Evolutionary conservation across 2,888 invertebrate species (phyloP).

Genomic region (Tenthredo livida): DNA sequence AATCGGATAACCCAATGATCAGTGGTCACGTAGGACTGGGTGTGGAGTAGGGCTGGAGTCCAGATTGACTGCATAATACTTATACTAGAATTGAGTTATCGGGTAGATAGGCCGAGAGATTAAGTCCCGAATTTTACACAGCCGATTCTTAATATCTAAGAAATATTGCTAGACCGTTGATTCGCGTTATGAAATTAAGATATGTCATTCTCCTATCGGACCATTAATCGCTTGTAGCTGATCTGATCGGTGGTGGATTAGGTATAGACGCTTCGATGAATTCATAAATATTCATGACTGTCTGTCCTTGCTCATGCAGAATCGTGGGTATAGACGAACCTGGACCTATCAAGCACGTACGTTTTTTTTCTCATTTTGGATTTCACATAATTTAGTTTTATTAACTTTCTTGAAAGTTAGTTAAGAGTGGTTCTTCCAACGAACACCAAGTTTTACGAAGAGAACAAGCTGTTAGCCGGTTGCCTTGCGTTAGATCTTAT

Average conservation of each 20-base stretch:
- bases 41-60: not conserved
- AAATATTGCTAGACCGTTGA: not conserved
- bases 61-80: not conserved
- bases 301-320: not conserved
- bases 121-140: not conserved
- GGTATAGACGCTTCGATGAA: not conserved
- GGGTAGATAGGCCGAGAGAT: not conserved
- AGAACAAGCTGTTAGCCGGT: not conserved
- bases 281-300: constrained; percentile 27
- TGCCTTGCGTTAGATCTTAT: not conserved
- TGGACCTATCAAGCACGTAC: not conserved
- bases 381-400: not conserved
- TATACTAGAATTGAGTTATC: not conserved
- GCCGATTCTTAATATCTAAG: not conserved
- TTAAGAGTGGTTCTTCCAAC: not conserved
- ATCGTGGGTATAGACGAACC: not conserved
- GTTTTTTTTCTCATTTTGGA: not conserved
- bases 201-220: not conserved
- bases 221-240: not conserved
- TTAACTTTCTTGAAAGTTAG: constrained; percentile 2
- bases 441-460: not conserved
- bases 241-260: not conserved
- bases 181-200: not conserved
- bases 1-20: not conserved
- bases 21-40: not conserved